phyloP scores from a whole-genome alignment of 2,113 vertebrate species.

The Atractosteus spatula region DNA sequence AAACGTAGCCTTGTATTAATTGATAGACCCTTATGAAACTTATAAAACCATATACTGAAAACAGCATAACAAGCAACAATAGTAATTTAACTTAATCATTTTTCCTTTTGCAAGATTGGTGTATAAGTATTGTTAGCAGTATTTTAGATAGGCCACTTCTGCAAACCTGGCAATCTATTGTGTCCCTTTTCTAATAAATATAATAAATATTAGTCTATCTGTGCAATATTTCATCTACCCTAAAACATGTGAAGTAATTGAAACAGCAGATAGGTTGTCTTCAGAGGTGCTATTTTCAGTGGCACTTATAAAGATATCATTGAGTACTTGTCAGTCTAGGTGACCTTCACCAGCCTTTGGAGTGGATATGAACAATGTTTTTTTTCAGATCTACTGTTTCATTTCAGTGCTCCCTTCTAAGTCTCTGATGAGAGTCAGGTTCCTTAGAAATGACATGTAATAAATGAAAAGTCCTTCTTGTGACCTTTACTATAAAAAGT shows the following conservation, averaged over 20 bases:
- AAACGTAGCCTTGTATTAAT: too few relatives aligned
- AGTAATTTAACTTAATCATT: too few relatives aligned
- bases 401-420: slow-evolving; percentile 41
- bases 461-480: slow-evolving; percentile 65
- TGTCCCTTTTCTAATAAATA: too few relatives aligned
- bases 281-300: slow-evolving; percentile 49
- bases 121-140: not conserved
- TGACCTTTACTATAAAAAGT: slow-evolving; percentile 52
- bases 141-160: not conserved
- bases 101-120: too few relatives aligned
- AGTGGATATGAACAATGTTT: slow-evolving; percentile 12
- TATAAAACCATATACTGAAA: too few relatives aligned
- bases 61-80: too few relatives aligned
- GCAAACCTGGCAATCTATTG: too few relatives aligned
- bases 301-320: slow-evolving; percentile 47
- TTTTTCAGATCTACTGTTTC: slow-evolving; percentile 39
- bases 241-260: slow-evolving; percentile 26
- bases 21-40: too few relatives aligned
- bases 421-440: slow-evolving; percentile 43
- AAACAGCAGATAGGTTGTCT: slow-evolving; percentile 41
- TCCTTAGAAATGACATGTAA: slow-evolving; percentile 57
- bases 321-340: slow-evolving; percentile 52
- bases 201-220: too few relatives aligned
- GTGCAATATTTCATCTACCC: too few relatives aligned
- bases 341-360: slow-evolving; percentile 51